phyloP scores from a whole-genome alignment of 2,888 invertebrate species.

The Schizotus pectinicornis region DNA sequence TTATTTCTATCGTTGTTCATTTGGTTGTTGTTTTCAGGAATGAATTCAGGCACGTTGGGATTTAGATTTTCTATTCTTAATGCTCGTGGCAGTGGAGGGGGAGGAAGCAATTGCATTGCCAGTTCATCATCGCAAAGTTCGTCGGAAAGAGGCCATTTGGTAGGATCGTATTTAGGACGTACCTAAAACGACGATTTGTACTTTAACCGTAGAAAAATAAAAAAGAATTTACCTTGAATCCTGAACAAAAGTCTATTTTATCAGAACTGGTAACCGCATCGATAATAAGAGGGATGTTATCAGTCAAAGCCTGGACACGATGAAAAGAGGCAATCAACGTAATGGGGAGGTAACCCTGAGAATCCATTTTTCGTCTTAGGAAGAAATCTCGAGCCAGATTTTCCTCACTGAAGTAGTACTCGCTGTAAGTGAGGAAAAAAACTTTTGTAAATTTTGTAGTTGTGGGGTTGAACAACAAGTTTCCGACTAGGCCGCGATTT shows the following conservation, averaged over 20 bases:
- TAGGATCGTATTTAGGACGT: slow-evolving; percentile 81
- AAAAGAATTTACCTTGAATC: slow-evolving; percentile 68
- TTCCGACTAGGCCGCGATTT: no score
- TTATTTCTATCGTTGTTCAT: slow-evolving; percentile 28
- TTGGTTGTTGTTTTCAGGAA: slow-evolving; percentile 61
- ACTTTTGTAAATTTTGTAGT: no score
- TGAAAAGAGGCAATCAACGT: slow-evolving; percentile 95
- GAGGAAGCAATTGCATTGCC: slow-evolving; percentile 67
- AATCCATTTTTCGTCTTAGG: slow-evolving; percentile 95
- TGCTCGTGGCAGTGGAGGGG: slow-evolving; percentile 73
- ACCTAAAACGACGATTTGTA: slow-evolving; percentile 63
- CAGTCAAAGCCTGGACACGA: slow-evolving; percentile 86
- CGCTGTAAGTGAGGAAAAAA: slow-evolving; percentile 54
- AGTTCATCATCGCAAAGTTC: slow-evolving; percentile 51
- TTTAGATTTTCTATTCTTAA: slow-evolving; percentile 71
- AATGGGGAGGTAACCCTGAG: slow-evolving; percentile 91
- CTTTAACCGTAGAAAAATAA: neutral
- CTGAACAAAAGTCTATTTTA: slow-evolving; percentile 76
- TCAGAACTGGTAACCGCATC: slow-evolving; percentile 87
- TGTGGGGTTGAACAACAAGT: no score
- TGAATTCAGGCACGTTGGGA: slow-evolving; percentile 86
- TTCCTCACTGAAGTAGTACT: slow-evolving; percentile 98
- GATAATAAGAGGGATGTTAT: slow-evolving; percentile 82
- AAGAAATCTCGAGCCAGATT: slow-evolving; percentile 96
- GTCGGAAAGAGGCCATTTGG: slow-evolving; percentile 87